Evolutionary conservation across 2,888 invertebrate species (phyloP), one percentile per base, ranked within the genome.

Genomic region (Sceliomorpha sp.): DNA sequence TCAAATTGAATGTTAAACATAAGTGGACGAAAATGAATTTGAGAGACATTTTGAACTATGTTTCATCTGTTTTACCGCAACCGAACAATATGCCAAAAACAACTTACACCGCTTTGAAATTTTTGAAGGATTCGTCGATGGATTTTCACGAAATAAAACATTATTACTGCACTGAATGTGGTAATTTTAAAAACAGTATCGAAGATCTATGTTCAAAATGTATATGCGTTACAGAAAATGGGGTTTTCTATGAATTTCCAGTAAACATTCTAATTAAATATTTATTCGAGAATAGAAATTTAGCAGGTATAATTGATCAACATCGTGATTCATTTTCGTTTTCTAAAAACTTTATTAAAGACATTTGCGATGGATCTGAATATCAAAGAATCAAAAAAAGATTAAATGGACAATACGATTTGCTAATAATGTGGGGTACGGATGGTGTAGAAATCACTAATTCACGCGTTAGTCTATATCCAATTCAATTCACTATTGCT

Each of bases 211-310:
- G 70, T 40, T 2, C 12, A 32, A 40, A 37, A 24, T 70, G 73
- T 44, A 15, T 44, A 24, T 48, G n/a, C n/a, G n/a, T 32, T 12
- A 36, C 27, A 42, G 45, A 26, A 29, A 58, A 31, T 40, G 42
- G 27, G 10, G 48, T 50, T 29, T 69, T 75, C 48, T 72, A 58
- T 60, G 60, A 75, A 66, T 60, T 73, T 26, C 51, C 70, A 17
- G 17, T 75, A 29, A 7, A 32, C 0, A 15, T 48, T n/a, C 56
- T 72, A 39, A 40, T 72, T 6, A 63, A 39, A 27, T 44, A 66
- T 42, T 51, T 71, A 40, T 71, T 70, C 17, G 66, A 66, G 40
- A 34, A 51, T 9, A 12, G 53, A 10, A 45, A 67, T 48, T 47
- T 71, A 9, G 42, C 58, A n/a, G 47, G 27, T 7, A 45, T 37